Evolutionary conservation across 2,888 invertebrate species (phyloP).

Genomic region (Trileptium ribeirensis): DNA sequence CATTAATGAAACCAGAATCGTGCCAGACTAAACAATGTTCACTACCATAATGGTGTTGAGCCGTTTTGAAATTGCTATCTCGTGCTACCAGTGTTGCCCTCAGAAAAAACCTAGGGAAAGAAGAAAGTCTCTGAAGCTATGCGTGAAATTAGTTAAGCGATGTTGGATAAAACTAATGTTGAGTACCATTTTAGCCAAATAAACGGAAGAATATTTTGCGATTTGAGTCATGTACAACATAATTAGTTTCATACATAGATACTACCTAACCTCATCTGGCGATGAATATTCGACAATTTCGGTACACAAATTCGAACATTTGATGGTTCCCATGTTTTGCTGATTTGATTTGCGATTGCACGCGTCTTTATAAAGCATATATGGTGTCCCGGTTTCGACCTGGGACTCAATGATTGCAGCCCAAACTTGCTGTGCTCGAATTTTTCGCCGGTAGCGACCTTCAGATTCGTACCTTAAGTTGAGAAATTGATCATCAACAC

Average conservation of each 20-base stretch:
- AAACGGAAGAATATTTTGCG: no score
- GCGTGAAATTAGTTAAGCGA: no score
- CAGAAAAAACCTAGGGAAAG: no score
- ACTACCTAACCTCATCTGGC: constrained; percentile 70
- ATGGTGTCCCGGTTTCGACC: constrained; percentile 94
- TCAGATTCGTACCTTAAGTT: constrained; percentile 45
- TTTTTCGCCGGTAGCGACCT: constrained; percentile 51
- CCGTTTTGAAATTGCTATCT: no score
- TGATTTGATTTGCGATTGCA: constrained; percentile 96
- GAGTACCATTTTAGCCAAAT: no score
- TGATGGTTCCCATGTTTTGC: constrained; percentile 93
- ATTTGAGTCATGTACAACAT: no score
- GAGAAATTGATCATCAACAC: background rate
- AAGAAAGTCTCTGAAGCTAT: no score
- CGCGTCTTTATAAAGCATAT: constrained; percentile 70
- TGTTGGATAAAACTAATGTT: no score
- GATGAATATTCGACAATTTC: constrained; percentile 93
- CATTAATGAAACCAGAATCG: no score
- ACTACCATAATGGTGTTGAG: no score
- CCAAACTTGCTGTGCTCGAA: constrained; percentile 80
- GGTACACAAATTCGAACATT: constrained; percentile 93
- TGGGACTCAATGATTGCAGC: constrained; percentile 78
- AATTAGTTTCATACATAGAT: constrained; percentile 1
- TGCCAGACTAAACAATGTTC: no score
- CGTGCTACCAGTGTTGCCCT: no score